Conservation (phyloP, 2,113 vertebrate genomes). For the Sinocyclocheilus rhinocerous region DNA sequence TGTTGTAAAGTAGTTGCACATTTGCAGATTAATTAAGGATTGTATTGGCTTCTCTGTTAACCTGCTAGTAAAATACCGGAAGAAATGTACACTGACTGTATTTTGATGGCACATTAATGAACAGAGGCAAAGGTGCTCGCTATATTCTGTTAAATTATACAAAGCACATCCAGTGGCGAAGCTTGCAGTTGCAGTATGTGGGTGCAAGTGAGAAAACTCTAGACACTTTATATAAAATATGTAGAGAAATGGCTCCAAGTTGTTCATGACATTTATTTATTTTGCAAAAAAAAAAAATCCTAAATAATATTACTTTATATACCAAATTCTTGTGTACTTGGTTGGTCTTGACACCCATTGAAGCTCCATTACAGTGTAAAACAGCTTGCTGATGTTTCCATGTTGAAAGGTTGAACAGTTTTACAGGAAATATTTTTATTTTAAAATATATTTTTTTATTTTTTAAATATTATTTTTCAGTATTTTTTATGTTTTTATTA, state of each 20-base stretch:
- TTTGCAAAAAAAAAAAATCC: not conserved
- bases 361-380: not conserved
- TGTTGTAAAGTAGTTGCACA: not conserved
- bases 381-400: not conserved
- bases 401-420: not conserved
- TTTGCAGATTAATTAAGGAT: slow-evolving; percentile 5
- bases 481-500: not conserved
- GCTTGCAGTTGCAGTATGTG: not conserved
- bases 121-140: not conserved
- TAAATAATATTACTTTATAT: not conserved
- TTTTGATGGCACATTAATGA: not conserved
- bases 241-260: not conserved
- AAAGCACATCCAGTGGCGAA: not conserved
- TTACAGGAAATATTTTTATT: not conserved
- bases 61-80: not conserved
- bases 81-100: not conserved
- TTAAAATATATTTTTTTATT: not conserved
- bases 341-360: not conserved
- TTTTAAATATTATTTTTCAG: no score
- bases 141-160: not conserved
- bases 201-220: not conserved
- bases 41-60: not conserved
- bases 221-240: not conserved
- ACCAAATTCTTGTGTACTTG: not conserved
- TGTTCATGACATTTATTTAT: not conserved